Percentiles rank a stretch among this genome's conserved stretches.
Evolutionary conservation across 1,140 invertebrate genomes (phyloP).

Genomic region (Orchestia grillus): DNA sequence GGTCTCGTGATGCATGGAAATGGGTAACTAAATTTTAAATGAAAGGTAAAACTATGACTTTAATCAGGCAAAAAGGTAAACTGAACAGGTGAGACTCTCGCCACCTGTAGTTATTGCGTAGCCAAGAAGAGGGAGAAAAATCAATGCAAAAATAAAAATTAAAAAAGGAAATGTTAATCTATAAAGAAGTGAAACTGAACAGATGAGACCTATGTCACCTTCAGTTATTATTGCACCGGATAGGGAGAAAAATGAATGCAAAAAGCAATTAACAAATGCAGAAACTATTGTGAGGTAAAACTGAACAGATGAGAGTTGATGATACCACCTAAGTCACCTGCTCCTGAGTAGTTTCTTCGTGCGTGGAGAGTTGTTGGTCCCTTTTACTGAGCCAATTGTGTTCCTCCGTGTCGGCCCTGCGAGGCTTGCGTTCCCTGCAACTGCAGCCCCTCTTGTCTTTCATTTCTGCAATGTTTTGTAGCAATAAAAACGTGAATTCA

Average conservation of each 20-base stretch:
- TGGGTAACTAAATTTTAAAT: background rate
- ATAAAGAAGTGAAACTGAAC: background rate
- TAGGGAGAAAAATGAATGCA: background rate
- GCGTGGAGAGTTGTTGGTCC: background rate
- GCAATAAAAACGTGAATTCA: background rate
- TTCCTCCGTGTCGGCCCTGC: background rate
- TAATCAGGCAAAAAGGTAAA: background rate
- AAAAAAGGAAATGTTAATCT: background rate
- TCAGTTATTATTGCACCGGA: background rate
- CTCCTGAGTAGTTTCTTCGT: background rate
- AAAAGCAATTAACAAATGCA: background rate
- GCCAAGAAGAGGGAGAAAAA: background rate
- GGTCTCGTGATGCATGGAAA: background rate
- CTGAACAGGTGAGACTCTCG: background rate
- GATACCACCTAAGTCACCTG: conserved; percentile 27
- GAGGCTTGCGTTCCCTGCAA: conserved; percentile 10
- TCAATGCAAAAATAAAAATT: background rate
- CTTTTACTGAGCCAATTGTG: background rate
- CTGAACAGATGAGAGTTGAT: background rate
- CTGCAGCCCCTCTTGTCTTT: conserved; percentile 37
- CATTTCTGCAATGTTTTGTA: background rate
- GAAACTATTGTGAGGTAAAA: background rate
- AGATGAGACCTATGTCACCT: background rate
- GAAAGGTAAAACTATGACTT: background rate
- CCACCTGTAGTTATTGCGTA: background rate